phyloP scores from a whole-genome alignment of 2,888 invertebrate species.

The Deilephila porcellus region DNA sequence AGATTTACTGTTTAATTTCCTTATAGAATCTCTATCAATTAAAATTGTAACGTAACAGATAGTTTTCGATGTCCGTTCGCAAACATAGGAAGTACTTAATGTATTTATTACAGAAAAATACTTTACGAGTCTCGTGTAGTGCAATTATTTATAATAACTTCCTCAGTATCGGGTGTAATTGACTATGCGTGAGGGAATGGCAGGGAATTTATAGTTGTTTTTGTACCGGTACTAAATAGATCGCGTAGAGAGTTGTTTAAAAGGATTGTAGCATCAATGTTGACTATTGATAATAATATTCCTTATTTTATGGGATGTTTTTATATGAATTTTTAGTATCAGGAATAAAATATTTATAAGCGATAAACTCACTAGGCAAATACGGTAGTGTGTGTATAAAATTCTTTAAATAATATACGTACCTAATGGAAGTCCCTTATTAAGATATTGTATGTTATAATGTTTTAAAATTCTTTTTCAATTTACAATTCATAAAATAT shows the following conservation, averaged over 20 bases:
- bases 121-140: background rate
- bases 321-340: too few relatives aligned
- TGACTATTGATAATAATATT: too few relatives aligned
- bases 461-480: too few relatives aligned
- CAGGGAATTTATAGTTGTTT: background rate
- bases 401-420: too few relatives aligned
- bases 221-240: background rate
- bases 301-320: too few relatives aligned
- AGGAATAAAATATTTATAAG: too few relatives aligned
- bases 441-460: too few relatives aligned
- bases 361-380: background rate
- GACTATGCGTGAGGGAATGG: background rate
- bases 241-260: background rate
- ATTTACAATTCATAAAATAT: too few relatives aligned
- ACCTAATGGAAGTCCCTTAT: too few relatives aligned
- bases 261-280: too few relatives aligned
- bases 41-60: background rate
- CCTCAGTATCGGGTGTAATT: slow-evolving; percentile 1
- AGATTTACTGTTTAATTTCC: background rate
- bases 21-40: background rate
- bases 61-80: background rate
- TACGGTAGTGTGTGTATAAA: background rate
- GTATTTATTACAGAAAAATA: slow-evolving; percentile 2
- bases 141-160: slow-evolving; percentile 9
- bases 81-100: background rate